Conservation (phyloP, 2,888 invertebrate species). For the Cheiracanthium punctorium region DNA sequence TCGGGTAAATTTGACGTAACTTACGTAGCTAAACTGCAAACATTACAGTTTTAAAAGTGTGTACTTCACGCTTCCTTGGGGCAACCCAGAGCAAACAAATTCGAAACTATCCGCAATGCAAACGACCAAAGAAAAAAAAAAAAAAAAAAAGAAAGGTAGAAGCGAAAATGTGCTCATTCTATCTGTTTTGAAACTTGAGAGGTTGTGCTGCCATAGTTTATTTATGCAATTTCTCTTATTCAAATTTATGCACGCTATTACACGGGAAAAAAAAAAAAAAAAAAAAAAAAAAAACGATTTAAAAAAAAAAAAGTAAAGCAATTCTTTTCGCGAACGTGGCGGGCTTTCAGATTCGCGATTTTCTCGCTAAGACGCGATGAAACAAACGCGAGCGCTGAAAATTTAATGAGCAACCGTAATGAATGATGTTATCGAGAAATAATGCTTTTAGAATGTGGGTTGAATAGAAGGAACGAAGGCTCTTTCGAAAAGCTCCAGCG, state of each 20-base stretch:
- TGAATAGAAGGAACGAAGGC: neutral
- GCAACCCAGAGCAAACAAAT: too few species aligned
- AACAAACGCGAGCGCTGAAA: neutral
- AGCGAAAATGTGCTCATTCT: neutral
- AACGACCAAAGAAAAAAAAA: too few species aligned
- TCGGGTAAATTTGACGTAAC: too few species aligned
- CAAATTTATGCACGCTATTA: conserved; percentile 8
- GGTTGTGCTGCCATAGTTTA: neutral
- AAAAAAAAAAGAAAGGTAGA: too few species aligned
- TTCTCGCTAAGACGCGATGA: conserved; percentile 17
- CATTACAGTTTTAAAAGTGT: too few species aligned
- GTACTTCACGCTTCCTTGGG: too few species aligned
- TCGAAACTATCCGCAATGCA: too few species aligned
- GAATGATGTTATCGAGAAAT: conserved; percentile 5
- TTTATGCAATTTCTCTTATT: neutral
- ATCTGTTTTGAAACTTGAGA: conserved; percentile 3
- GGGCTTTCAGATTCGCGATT: conserved; percentile 13
- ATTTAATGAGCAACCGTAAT: neutral
- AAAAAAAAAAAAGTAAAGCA: too few species aligned
- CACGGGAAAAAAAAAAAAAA: neutral
- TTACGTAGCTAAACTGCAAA: too few species aligned
- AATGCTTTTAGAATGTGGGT: conserved; percentile 15
- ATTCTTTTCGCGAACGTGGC: conserved; percentile 12
- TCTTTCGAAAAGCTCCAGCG: neutral
- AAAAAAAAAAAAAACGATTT: neutral